Conservation (phyloP, 2,113 vertebrate genomes). For the Pavo muticus region DNA sequence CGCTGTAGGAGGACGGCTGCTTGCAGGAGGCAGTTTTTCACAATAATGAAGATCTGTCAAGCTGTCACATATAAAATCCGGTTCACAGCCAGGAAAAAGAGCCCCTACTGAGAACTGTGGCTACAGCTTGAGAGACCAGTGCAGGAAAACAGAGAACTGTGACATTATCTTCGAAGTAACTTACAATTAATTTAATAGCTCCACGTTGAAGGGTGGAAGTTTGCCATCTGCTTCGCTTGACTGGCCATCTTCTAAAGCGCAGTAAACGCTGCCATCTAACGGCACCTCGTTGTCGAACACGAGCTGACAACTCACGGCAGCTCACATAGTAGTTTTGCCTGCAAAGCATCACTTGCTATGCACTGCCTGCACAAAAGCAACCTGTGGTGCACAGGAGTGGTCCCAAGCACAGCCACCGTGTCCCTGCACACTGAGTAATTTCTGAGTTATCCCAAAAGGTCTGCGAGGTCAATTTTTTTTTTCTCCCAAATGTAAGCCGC, state of each 20-base stretch:
- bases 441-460: too few relatives aligned
- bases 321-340: neutral
- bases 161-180: neutral
- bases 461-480: neutral
- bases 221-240: neutral
- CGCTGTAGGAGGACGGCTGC: neutral
- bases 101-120: neutral
- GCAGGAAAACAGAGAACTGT: neutral
- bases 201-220: accelerated
- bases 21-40: too few relatives aligned
- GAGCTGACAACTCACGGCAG: neutral
- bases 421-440: accelerated
- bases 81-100: neutral
- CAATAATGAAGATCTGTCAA: neutral
- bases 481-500: neutral
- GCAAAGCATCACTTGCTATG: neutral
- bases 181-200: neutral
- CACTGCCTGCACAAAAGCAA: too few relatives aligned
- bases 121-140: neutral
- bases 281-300: neutral
- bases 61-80: neutral
- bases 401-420: too few relatives aligned
- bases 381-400: neutral
- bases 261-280: slow-evolving; percentile 68
- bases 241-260: neutral